These are phyloP conservation scores for Hofmannophila pseudospretella DNA, from an alignment of 2,888 invertebrate species.

Conservation along the genomic window DNA sequence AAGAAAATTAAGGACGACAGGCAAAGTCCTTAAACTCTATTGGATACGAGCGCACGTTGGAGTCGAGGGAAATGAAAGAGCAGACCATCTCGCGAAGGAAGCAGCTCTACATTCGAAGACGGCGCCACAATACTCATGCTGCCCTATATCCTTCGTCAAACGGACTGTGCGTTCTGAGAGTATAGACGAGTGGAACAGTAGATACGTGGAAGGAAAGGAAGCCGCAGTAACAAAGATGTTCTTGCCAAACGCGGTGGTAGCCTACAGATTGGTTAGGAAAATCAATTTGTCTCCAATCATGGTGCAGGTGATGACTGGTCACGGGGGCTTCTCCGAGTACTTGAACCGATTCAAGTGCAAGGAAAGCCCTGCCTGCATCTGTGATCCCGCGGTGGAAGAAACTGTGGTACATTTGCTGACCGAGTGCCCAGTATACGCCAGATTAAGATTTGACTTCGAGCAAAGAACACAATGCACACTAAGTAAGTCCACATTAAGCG, in stretches of 20 bases:
- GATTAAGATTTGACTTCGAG: neutral
- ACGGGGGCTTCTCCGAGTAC: slow-evolving; percentile 2
- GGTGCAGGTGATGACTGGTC: neutral
- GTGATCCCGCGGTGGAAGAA: neutral
- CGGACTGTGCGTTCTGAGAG: neutral
- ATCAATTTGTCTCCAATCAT: neutral
- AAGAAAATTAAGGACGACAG: neutral
- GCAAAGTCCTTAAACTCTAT: neutral
- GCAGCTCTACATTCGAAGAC: neutral
- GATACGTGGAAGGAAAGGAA: neutral
- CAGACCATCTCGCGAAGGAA: slow-evolving; percentile 12
- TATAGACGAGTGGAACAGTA: slow-evolving; percentile 3
- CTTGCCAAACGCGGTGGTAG: neutral
- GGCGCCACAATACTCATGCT: slow-evolving; percentile 7
- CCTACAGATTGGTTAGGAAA: neutral
- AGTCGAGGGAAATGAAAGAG: slow-evolving; percentile 11
- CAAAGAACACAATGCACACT: too few species aligned
- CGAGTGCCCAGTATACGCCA: neutral
- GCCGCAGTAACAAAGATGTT: neutral
- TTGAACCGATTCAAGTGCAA: neutral
- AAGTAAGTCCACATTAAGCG: too few species aligned
- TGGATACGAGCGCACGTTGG: slow-evolving; percentile 16
- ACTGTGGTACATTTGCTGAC: neutral
- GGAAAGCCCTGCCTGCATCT: neutral
- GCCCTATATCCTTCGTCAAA: slow-evolving; percentile 8